Evolutionary conservation across 2,113 vertebrate species (phyloP).

Genomic region (Falcunculus frontatus): DNA sequence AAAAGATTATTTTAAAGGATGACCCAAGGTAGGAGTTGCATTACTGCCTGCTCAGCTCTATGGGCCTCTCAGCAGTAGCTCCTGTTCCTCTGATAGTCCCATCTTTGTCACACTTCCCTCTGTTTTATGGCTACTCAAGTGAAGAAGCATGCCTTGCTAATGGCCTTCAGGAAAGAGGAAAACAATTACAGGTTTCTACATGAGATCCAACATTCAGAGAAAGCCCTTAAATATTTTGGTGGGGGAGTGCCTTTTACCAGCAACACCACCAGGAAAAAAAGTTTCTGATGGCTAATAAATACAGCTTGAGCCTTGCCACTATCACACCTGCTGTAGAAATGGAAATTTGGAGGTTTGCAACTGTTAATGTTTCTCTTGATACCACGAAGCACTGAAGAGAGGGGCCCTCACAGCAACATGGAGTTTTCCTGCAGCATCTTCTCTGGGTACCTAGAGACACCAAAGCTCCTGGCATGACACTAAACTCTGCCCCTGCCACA

Average conservation of each 20-base stretch:
- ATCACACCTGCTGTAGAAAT: neutral
- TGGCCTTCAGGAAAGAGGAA: neutral
- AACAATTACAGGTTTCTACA: neutral
- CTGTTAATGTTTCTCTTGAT: neutral
- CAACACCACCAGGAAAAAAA: neutral
- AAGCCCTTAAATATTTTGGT: neutral
- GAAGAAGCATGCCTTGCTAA: neutral
- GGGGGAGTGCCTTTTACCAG: neutral
- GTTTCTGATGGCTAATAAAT: neutral
- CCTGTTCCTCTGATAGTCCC: neutral
- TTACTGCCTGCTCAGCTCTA: neutral
- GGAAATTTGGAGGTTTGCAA: neutral
- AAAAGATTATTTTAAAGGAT: neutral
- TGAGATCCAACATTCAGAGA: neutral
- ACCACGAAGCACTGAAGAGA: neutral
- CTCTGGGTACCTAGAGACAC: neutral
- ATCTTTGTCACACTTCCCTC: neutral
- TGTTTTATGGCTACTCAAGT: neutral
- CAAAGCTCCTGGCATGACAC: neutral
- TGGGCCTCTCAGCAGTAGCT: neutral
- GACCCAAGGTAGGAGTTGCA: neutral
- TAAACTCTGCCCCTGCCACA: neutral
- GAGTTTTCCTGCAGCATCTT: neutral
- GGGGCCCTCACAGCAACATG: fast-evolving
- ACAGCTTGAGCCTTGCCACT: neutral